Percentiles rank a stretch among this genome's conserved stretches.
These are phyloP conservation scores for Drosophila pseudoananassae DNA, from an alignment of 1,140 invertebrate species.

Conservation along the genomic window DNA sequence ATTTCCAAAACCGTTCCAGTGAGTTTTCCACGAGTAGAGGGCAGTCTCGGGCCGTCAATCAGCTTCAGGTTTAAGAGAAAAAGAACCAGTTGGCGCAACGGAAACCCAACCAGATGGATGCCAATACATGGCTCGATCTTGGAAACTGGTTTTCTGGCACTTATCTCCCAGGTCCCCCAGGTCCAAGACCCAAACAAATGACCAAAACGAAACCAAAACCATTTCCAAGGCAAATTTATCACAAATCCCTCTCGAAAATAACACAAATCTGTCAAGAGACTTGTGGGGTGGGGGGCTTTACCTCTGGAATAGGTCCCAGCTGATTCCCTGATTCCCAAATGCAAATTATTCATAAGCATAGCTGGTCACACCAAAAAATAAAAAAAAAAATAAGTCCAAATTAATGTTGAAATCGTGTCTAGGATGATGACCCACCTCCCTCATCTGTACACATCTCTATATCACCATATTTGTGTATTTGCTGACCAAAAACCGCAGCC, in stretches of 20 bases:
- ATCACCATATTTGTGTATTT: neutral
- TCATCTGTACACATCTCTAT: neutral
- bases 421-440: neutral
- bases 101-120: slow-evolving; percentile 46
- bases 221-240: slow-evolving; percentile 41
- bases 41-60: no score
- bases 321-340: slow-evolving; percentile 20
- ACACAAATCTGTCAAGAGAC: neutral
- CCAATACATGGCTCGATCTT: slow-evolving; percentile 11
- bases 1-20: slow-evolving; percentile 20
- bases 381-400: slow-evolving; percentile 13
- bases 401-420: slow-evolving; percentile 22
- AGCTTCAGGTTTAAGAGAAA: slow-evolving; percentile 29
- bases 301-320: slow-evolving; percentile 8
- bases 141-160: slow-evolving; percentile 21
- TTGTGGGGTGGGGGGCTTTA: neutral
- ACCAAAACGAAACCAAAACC: slow-evolving; percentile 13
- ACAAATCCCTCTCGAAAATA: slow-evolving; percentile 11
- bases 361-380: slow-evolving; percentile 16
- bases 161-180: neutral
- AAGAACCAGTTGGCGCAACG: slow-evolving; percentile 16
- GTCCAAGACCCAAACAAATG: no score
- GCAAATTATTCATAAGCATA: slow-evolving; percentile 47
- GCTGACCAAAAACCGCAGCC: slow-evolving; percentile 15
- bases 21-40: slow-evolving; percentile 27